These are phyloP conservation scores for Trissolcus brochymenae DNA, from an alignment of 2,888 invertebrate species.

Conservation along the genomic window DNA sequence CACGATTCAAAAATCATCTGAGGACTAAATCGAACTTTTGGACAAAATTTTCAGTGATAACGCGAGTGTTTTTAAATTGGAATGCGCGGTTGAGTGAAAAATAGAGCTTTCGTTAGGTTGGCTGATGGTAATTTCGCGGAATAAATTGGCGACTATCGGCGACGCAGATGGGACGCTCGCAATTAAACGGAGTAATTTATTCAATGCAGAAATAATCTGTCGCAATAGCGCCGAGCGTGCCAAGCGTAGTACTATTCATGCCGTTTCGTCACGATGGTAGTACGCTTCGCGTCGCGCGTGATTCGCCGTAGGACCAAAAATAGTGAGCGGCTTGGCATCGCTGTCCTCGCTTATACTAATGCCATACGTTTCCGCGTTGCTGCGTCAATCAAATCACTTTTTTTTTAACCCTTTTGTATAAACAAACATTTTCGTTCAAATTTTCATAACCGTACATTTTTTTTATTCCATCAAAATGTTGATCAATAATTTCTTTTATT, in stretches of 20 bases:
- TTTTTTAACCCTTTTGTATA: neutral
- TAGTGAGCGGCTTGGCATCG: slow-evolving; percentile 39
- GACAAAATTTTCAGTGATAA: no score
- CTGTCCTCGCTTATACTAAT: slow-evolving; percentile 12
- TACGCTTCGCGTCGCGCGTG: slow-evolving; percentile 37
- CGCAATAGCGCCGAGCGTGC: slow-evolving; percentile 38
- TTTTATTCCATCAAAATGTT: no score
- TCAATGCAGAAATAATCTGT: slow-evolving; percentile 50
- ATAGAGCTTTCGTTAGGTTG: neutral
- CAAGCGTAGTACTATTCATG: slow-evolving; percentile 51
- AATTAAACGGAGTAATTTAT: slow-evolving; percentile 50
- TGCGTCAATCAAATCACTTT: slow-evolving; percentile 34
- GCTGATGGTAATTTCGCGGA: slow-evolving; percentile 14
- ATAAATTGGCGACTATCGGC: slow-evolving; percentile 21
- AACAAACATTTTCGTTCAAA: no score
- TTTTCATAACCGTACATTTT: no score
- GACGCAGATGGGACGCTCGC: slow-evolving; percentile 23
- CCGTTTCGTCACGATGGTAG: slow-evolving; percentile 39
- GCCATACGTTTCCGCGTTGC: slow-evolving; percentile 44
- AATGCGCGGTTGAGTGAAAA: no score
- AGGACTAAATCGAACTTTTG: no score
- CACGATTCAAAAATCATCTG: no score
- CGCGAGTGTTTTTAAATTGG: no score
- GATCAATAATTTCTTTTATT: no score
- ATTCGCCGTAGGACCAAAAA: slow-evolving; percentile 41